A percentile compares a stretch with the other conserved stretches of the same genome.
These are phyloP conservation scores for Eidolon dupreanum DNA, from an alignment of 2,797 vertebrate genomes.

Conservation along the genomic window DNA sequence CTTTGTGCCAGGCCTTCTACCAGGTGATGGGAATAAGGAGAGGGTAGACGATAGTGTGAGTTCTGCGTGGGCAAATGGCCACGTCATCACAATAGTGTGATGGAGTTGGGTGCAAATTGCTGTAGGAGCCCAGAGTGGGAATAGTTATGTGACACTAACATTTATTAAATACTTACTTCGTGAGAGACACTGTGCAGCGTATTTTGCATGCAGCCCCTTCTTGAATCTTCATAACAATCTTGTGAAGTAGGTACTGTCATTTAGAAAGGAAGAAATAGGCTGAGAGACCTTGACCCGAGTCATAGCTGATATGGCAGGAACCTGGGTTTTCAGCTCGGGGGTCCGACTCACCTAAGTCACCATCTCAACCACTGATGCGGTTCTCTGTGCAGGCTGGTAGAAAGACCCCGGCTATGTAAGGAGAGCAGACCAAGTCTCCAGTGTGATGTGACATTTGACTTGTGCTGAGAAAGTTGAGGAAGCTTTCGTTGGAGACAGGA, in stretches of 20 bases:
- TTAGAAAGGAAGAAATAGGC: neutral
- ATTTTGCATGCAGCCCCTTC: neutral
- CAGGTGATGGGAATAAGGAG: neutral
- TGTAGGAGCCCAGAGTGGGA: neutral
- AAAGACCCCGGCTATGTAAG: neutral
- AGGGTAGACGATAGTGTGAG: neutral
- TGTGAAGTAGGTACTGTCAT: conserved; percentile 1
- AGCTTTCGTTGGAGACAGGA: neutral
- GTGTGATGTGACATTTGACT: neutral
- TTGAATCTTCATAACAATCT: neutral
- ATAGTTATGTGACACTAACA: neutral
- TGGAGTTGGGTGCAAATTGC: neutral
- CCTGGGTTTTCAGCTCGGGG: neutral
- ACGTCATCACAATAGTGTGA: neutral
- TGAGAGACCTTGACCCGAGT: neutral
- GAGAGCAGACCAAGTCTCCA: neutral
- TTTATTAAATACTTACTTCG: neutral
- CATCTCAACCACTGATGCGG: neutral
- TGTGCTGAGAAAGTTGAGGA: neutral
- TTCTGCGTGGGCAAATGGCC: too few species aligned
- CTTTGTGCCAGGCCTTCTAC: neutral
- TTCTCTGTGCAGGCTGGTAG: neutral
- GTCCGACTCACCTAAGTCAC: neutral
- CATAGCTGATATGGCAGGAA: neutral
- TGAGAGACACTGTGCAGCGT: neutral